Base-by-base conservation (phyloP, 2,113 vertebrate species). In the Chelonoidis abingdonii region DNA sequence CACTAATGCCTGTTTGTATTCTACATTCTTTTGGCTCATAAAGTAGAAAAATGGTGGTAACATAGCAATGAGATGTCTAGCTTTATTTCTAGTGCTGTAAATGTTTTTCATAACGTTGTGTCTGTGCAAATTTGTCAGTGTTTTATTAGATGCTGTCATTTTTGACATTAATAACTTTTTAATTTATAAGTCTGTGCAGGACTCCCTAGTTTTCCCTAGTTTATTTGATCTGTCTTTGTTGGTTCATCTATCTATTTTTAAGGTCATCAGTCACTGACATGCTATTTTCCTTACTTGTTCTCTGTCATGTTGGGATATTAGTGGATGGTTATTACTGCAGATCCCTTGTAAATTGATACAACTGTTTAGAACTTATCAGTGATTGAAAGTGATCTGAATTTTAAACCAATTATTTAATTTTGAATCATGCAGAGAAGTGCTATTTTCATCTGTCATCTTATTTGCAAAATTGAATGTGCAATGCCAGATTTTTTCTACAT, bases 191-290 rank as follows among this genome's bases (percentile, higher is more conserved):
- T 50, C 79, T 88, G 1, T 88, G 92, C 83, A 94, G 89, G 87
- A 89, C 80, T 89, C 62, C 76, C 90, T 95, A 95, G 62, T 80
- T 89, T 93, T 93, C 47, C 79, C n/a, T n/a, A n/a, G 49, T 92
- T 92, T 92, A 97, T 97, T 95, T 97, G 90, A 95, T 95, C 90
- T 97, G 96, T 92, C 89, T 78, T 53, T 56, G 38, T 92, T 94
- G 83, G 75, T 69, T 94, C 76, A 92, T 91, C 93, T 83, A 75
- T 92, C 65, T n/a, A 6, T 94, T 94, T 97, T 88, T 94, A 80
- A 88, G 83, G 90, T 59, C 90, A 88, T 94, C 90, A 93, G 83
- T 96, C 89, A 83, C 85, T 89, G 59, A 65, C 49, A 92, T 94
- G 29, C 89, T 93, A 83, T 50, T 91, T 83, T 96, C 92, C 72